Evolutionary conservation across 2,888 invertebrate species (phyloP).

Genomic region (Trichogramma dendrolimi): DNA sequence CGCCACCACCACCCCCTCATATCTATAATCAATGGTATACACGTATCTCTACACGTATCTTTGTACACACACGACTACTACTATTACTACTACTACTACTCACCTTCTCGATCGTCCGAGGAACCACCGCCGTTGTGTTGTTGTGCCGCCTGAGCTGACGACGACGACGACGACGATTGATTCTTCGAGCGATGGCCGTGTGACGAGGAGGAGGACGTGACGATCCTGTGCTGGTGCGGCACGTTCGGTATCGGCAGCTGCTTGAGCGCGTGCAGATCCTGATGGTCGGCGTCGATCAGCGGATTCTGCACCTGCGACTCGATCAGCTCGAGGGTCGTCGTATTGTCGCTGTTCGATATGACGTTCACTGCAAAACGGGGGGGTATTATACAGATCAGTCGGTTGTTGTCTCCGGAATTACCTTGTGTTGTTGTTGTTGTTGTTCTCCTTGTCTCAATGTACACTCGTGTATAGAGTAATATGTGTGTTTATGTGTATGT

Average conservation of each 20-base stretch:
- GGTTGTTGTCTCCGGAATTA: too few relatives aligned
- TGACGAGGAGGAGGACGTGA: slow-evolving; percentile 31
- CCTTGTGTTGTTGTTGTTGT: too few relatives aligned
- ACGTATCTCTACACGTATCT: too few relatives aligned
- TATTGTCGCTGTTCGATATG: slow-evolving; percentile 59
- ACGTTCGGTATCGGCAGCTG: slow-evolving; percentile 45
- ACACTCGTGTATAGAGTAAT: too few relatives aligned
- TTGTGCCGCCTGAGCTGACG: not conserved
- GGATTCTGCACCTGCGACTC: slow-evolving; percentile 61
- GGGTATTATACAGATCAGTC: too few relatives aligned
- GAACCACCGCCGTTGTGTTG: slow-evolving; percentile 2
- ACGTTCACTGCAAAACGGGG: slow-evolving; percentile 57
- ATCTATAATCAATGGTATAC: too few relatives aligned
- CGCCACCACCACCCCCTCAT: too few relatives aligned
- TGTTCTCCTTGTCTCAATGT: too few relatives aligned
- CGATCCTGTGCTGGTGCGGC: slow-evolving; percentile 42
- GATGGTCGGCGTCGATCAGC: slow-evolving; percentile 58
- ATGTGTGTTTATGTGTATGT: too few relatives aligned
- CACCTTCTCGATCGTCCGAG: slow-evolving; percentile 43
- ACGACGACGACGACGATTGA: slow-evolving; percentile 10
- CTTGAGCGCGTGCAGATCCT: slow-evolving; percentile 55
- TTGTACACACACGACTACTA: not conserved
- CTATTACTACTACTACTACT: slow-evolving; percentile 29
- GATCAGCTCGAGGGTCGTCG: slow-evolving; percentile 57
- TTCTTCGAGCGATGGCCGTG: slow-evolving; percentile 11